A percentile compares a stretch with the other conserved stretches of the same genome.
Conservation (phyloP, 1,140 invertebrate genomes). For the Trichoplusia ni region DNA sequence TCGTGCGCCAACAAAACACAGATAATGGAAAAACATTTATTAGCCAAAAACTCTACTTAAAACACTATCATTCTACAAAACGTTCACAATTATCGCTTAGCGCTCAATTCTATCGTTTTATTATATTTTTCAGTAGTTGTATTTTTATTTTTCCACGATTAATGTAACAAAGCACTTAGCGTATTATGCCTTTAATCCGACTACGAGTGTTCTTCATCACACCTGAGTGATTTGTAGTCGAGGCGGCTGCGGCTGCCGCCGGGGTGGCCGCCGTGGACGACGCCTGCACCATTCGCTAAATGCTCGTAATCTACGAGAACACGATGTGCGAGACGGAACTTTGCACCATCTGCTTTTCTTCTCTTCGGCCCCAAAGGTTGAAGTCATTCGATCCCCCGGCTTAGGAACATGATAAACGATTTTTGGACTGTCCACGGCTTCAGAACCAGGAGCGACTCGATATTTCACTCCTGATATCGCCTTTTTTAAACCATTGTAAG, state of each 20-base stretch:
- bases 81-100: slow-evolving; percentile 38
- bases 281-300: slow-evolving; percentile 53
- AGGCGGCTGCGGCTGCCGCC: slow-evolving; percentile 51
- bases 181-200: not conserved
- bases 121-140: not conserved
- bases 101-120: slow-evolving; percentile 11
- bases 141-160: not conserved
- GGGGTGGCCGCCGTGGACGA: slow-evolving; percentile 53
- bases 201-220: slow-evolving; percentile 50
- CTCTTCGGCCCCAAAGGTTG: slow-evolving; percentile 65
- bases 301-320: slow-evolving; percentile 50
- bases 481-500: slow-evolving; percentile 60
- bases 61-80: slow-evolving; percentile 60
- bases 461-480: slow-evolving; percentile 65
- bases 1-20: slow-evolving; percentile 70
- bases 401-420: slow-evolving; percentile 70
- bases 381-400: slow-evolving; percentile 69
- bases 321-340: slow-evolving; percentile 53
- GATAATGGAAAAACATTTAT: slow-evolving; percentile 72
- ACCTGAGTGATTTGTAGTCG: slow-evolving; percentile 74
- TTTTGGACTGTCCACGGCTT: slow-evolving; percentile 67
- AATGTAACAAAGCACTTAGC: slow-evolving; percentile 20
- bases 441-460: slow-evolving; percentile 61
- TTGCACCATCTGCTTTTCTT: slow-evolving; percentile 53
- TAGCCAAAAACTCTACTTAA: slow-evolving; percentile 73